phyloP scores from a whole-genome alignment of 2,113 vertebrate species.

The Pterocles orientalis region DNA sequence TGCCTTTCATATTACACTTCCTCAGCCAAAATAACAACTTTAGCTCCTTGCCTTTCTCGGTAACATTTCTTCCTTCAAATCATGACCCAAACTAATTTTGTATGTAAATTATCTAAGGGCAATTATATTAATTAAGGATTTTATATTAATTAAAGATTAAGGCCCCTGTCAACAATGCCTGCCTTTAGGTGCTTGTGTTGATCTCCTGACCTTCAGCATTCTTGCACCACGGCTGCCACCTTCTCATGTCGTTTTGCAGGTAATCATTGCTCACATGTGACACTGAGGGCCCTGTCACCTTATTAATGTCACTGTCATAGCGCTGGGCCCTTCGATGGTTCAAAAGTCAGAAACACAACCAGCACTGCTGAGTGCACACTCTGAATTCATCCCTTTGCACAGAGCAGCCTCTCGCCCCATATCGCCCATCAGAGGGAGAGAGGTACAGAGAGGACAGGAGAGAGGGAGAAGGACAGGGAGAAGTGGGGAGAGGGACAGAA shows the following conservation, averaged over 20 bases:
- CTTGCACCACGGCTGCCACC: not conserved
- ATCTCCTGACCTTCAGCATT: not conserved
- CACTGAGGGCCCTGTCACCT: not conserved
- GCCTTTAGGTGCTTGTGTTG: not conserved
- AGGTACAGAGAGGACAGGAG: not conserved
- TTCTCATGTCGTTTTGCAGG: not conserved
- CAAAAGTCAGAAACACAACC: not conserved
- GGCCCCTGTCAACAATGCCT: rapidly evolving
- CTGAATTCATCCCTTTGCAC: not conserved
- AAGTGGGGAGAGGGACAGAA: not conserved
- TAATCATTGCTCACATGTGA: not conserved
- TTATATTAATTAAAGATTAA: not conserved
- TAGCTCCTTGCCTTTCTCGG: not conserved
- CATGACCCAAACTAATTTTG: not conserved
- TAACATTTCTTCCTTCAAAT: not conserved
- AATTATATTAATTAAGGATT: not conserved
- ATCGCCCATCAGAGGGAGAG: not conserved
- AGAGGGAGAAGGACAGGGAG: not conserved
- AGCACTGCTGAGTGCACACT: not conserved
- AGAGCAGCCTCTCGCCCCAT: not conserved
- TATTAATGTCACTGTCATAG: not conserved
- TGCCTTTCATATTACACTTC: not conserved
- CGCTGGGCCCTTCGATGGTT: not conserved
- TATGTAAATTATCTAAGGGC: not conserved
- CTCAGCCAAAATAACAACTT: not conserved